Evolutionary conservation across 2,797 vertebrate genomes (phyloP).

Genomic region (Erithacus rubecula): DNA sequence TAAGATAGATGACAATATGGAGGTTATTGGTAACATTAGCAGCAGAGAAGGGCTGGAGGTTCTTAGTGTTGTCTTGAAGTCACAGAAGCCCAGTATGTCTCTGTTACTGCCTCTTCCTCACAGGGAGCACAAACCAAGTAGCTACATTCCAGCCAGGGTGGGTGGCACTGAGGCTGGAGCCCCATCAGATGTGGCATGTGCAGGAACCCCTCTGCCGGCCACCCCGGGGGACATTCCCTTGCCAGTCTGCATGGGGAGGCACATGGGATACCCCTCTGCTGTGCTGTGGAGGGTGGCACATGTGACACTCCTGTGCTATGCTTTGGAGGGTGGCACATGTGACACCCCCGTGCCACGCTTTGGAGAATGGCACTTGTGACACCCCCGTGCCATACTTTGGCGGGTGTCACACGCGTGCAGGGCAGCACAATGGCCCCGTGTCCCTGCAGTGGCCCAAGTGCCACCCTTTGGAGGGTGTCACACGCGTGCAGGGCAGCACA

Average conservation of each 20-base stretch:
- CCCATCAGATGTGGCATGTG: neutral
- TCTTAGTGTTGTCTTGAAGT: neutral
- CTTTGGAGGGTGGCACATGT: neutral
- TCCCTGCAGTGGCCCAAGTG: neutral
- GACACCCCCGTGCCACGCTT: accelerated
- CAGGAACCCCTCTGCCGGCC: neutral
- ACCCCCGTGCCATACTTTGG: neutral
- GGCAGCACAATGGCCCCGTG: too few relatives aligned
- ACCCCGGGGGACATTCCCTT: neutral
- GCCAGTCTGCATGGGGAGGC: neutral
- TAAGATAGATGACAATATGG: conserved; percentile 15
- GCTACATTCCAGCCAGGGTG: neutral
- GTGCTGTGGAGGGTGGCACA: neutral
- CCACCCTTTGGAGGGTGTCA: neutral
- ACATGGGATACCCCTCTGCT: neutral
- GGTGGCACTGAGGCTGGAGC: neutral
- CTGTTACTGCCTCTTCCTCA: neutral
- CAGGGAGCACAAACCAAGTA: accelerated
- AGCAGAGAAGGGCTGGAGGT: neutral
- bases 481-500: neutral
- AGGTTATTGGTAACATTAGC: neutral
- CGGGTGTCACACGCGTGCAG: neutral
- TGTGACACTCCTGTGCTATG: neutral
- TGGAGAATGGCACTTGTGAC: neutral
- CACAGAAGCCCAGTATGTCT: accelerated